phyloP scores from a whole-genome alignment of 2,888 invertebrate genomes.

The Tryphoninae sp. region DNA sequence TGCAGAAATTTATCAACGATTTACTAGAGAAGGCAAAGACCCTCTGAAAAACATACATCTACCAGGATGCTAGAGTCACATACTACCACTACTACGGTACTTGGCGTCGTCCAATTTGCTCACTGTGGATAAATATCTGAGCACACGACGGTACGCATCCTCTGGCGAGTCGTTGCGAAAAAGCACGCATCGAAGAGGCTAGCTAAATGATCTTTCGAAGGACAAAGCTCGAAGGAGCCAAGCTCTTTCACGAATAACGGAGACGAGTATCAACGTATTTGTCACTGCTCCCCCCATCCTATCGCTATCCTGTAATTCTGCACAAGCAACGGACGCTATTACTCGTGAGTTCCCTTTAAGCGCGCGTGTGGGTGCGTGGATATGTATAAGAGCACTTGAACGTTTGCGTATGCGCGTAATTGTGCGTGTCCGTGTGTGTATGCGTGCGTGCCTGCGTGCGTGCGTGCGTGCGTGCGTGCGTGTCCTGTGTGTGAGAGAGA shows the following conservation, averaged over 20 bases:
- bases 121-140: conserved; percentile 65
- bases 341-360: not conserved
- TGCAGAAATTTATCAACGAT: conserved; percentile 95
- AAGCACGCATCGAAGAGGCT: conserved; percentile 11
- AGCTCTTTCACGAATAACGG: conserved; percentile 39
- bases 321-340: conserved; percentile 28
- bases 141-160: not conserved
- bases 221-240: conserved; percentile 30
- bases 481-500: not conserved
- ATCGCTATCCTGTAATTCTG: conserved; percentile 40
- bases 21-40: conserved; percentile 94
- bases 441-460: not conserved
- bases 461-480: no score
- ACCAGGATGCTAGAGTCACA: conserved; percentile 63
- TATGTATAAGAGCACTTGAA: no score
- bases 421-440: no score
- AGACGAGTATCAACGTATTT: conserved; percentile 44
- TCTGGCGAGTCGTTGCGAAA: conserved; percentile 20
- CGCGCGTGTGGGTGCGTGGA: no score
- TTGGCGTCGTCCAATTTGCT: conserved; percentile 73
- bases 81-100: conserved; percentile 40
- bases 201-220: conserved; percentile 40
- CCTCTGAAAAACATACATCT: conserved; percentile 84
- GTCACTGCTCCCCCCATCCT: conserved; percentile 24
- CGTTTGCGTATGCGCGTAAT: no score